Evolutionary conservation across 2,888 invertebrate genomes (phyloP).

Genomic region (Himalopsyche kuldschensis): DNA sequence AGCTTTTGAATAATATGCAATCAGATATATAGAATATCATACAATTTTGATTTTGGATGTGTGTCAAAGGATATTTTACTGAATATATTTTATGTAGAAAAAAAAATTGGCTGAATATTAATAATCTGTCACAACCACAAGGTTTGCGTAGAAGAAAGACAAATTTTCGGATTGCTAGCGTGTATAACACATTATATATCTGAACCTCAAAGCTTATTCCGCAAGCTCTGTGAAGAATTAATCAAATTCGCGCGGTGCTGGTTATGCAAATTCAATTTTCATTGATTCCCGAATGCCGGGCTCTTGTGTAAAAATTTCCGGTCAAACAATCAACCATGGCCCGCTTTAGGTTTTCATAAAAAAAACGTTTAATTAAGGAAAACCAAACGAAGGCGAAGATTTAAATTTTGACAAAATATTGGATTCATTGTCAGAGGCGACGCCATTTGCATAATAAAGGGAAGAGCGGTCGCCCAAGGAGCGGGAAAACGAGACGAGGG

Average conservation of each 20-base stretch:
- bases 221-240: no score
- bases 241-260: background rate
- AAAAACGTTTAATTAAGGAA: conserved; percentile 31
- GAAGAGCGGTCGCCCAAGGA: conserved; percentile 10
- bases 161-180: no score
- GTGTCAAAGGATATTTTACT: no score
- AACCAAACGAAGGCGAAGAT: conserved; percentile 1
- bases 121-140: no score
- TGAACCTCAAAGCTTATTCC: no score
- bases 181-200: no score
- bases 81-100: no score
- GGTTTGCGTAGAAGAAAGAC: no score
- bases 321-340: background rate
- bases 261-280: background rate
- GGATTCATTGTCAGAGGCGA: conserved; percentile 34
- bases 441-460: conserved; percentile 37
- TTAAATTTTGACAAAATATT: conserved; percentile 40
- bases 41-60: no score
- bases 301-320: background rate
- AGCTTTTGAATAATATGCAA: no score
- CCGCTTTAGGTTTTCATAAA: background rate
- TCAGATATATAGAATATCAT: no score
- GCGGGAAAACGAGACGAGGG: background rate
- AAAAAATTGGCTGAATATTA: no score
- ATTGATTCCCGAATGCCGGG: background rate